Percentiles rank a stretch among this genome's conserved stretches.
phyloP scores from a whole-genome alignment of 2,888 invertebrate species.

The Lamellibrachia columna region DNA sequence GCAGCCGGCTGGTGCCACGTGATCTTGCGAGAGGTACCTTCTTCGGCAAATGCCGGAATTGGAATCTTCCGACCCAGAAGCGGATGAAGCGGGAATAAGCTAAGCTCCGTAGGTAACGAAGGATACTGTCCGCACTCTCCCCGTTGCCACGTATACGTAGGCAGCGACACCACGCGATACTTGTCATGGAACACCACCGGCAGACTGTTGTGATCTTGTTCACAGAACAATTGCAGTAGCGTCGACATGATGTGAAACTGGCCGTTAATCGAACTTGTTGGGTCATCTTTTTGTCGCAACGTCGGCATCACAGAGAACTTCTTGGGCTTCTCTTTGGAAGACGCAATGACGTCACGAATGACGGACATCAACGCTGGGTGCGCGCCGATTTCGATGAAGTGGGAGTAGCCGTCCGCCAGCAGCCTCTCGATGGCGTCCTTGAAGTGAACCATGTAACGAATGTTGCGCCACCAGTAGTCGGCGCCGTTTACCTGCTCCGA shows the following conservation, averaged over 20 bases:
- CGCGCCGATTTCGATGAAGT: conserved; percentile 2
- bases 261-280: not conserved
- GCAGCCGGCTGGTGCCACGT: not conserved
- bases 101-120: not conserved
- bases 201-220: not conserved
- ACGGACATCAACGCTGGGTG: not conserved
- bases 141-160: not conserved
- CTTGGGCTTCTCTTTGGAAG: not conserved
- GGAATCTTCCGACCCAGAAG: not conserved
- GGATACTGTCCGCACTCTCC: not conserved
- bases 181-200: not conserved
- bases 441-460: not conserved
- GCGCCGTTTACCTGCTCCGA: not conserved
- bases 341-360: not conserved
- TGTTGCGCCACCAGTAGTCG: conserved; percentile 12
- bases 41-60: not conserved
- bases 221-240: not conserved
- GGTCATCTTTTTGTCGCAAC: not conserved
- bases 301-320: not conserved
- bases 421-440: not conserved
- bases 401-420: not conserved
- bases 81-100: not conserved
- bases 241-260: conserved; percentile 1
- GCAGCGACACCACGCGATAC: not conserved
- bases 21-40: not conserved